phyloP scores from a whole-genome alignment of 2,888 invertebrate species.

The Ochropacha duplaris region DNA sequence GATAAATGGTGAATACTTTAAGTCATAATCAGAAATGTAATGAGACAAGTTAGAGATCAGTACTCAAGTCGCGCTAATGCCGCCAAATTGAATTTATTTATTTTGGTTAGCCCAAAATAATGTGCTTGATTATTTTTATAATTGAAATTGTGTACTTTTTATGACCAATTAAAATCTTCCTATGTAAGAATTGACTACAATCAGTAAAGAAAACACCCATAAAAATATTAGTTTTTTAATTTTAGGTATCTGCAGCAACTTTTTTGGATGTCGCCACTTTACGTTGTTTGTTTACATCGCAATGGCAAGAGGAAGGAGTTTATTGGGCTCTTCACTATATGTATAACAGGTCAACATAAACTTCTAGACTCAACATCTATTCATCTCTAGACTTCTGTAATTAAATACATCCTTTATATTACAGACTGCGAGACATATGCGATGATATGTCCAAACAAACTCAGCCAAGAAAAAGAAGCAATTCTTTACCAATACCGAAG shows the following conservation, averaged over 20 bases:
- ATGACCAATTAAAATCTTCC: too few relatives aligned
- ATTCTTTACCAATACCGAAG: conserved; percentile 96
- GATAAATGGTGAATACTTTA: too few relatives aligned
- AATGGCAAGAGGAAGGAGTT: conserved; percentile 99
- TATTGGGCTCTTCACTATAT: conserved; percentile 98
- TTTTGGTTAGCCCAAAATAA: too few relatives aligned
- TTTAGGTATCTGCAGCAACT: conserved; percentile 91
- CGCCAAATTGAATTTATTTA: too few relatives aligned
- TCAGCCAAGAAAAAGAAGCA: conserved; percentile 93
- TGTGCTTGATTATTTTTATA: too few relatives aligned
- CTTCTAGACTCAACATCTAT: not conserved
- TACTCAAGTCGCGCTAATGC: too few relatives aligned
- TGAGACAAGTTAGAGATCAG: too few relatives aligned
- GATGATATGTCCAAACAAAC: conserved; percentile 91
- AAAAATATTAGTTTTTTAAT: conserved; percentile 7
- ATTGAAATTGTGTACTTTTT: too few relatives aligned
- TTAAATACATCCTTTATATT: conserved; percentile 20
- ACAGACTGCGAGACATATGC: conserved; percentile 92
- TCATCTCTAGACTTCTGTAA: not conserved
- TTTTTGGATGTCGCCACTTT: conserved; percentile 98
- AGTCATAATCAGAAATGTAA: too few relatives aligned
- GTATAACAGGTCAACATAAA: conserved; percentile 87
- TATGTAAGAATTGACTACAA: too few relatives aligned
- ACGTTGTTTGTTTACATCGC: conserved; percentile 96
- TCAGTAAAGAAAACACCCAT: too few relatives aligned